Conservation (phyloP, 2,888 invertebrate genomes). For the Ophioninae sp. region DNA sequence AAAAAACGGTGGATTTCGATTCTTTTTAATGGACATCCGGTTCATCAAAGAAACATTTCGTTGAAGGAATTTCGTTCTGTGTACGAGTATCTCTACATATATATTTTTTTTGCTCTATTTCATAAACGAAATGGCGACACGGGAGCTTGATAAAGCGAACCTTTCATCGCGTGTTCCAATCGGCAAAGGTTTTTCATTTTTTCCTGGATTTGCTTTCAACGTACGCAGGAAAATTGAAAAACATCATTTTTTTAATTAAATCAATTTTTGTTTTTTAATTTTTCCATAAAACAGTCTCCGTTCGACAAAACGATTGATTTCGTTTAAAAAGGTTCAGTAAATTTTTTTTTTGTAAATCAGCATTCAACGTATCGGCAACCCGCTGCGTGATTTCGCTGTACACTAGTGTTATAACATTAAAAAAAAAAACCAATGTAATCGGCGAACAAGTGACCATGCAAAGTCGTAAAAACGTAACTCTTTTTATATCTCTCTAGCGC, state of each 20-base stretch:
- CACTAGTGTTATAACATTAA: neutral
- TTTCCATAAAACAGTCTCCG: neutral
- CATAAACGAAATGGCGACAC: neutral
- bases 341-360: neutral
- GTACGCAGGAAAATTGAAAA: neutral
- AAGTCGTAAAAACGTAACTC: neutral
- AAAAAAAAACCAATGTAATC: neutral
- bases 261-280: neutral
- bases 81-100: neutral
- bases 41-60: neutral
- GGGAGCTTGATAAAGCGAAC: neutral
- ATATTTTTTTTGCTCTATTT: neutral
- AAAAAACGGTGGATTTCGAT: neutral
- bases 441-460: neutral
- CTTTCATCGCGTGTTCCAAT: neutral
- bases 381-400: neutral
- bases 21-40: neutral
- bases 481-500: neutral
- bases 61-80: neutral
- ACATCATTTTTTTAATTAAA: neutral
- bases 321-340: neutral
- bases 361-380: neutral
- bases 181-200: neutral
- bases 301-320: neutral
- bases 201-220: neutral